These are phyloP conservation scores for Sardina pilchardus DNA, from an alignment of 2,113 vertebrate genomes.

Conservation along the genomic window DNA sequence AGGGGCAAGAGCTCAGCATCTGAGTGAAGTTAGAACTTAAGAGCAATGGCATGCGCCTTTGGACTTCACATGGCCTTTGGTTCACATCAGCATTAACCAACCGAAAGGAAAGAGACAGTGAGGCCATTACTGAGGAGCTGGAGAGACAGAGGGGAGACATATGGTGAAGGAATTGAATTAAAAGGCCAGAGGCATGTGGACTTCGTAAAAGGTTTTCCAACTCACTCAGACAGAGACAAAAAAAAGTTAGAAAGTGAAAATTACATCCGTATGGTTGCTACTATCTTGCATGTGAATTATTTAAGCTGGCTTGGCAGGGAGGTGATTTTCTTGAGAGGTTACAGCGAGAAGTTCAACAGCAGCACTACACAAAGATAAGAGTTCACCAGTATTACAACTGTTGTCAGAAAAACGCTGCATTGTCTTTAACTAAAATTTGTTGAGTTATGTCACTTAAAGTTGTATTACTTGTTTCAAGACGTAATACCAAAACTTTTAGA, in stretches of 20 bases:
- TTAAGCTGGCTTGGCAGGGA: background rate
- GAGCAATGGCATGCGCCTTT: background rate
- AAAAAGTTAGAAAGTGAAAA: slow-evolving; percentile 1
- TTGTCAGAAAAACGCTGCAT: background rate
- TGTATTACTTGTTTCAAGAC: background rate
- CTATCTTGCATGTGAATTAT: background rate
- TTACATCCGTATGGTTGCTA: background rate
- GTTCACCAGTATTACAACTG: background rate
- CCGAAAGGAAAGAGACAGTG: slow-evolving; percentile 24
- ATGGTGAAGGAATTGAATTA: slow-evolving; percentile 17
- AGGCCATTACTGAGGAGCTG: slow-evolving; percentile 34
- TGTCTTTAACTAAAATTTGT: background rate
- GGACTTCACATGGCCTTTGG: slow-evolving; percentile 23
- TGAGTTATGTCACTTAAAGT: background rate
- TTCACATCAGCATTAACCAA: slow-evolving; percentile 33
- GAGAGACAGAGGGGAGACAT: background rate
- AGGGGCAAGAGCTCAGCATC: slow-evolving; percentile 25
- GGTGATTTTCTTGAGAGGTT: slow-evolving; percentile 3
- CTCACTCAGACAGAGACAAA: slow-evolving; percentile 3
- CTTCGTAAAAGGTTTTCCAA: slow-evolving; percentile 20
- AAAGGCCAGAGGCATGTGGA: slow-evolving; percentile 30
- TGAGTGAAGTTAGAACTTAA: slow-evolving; percentile 42
- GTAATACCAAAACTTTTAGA: background rate
- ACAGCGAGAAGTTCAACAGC: background rate
- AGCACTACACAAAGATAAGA: background rate